These are phyloP conservation scores for Corapipo altera DNA, from an alignment of 2,113 vertebrate genomes.

Conservation along the genomic window DNA sequence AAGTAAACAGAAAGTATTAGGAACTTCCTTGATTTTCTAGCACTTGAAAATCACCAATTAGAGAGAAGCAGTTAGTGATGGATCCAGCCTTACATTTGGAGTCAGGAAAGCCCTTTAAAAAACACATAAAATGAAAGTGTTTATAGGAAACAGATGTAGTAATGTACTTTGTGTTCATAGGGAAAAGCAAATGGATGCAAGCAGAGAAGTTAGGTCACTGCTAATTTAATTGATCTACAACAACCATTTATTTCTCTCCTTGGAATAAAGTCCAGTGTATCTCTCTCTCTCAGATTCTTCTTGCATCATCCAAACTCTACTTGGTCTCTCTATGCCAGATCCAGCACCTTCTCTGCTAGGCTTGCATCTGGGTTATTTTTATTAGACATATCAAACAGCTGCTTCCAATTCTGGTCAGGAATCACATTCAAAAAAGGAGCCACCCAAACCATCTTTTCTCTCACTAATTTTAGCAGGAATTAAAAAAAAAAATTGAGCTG, in stretches of 20 bases:
- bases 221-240: background rate
- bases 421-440: background rate
- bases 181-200: conserved; percentile 2
- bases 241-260: background rate
- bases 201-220: background rate
- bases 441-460: background rate
- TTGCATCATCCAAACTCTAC: background rate
- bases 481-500: background rate
- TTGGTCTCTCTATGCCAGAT: background rate
- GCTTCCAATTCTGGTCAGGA: background rate
- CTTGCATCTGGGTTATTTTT: background rate
- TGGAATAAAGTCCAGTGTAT: background rate
- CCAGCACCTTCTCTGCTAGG: background rate
- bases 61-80: background rate
- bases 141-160: conserved; percentile 15
- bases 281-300: background rate
- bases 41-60: background rate
- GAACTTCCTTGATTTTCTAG: background rate
- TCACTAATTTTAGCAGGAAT: background rate
- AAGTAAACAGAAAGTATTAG: background rate
- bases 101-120: background rate
- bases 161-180: background rate
- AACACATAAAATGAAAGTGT: background rate
- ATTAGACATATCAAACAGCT: background rate
- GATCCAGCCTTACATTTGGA: background rate